phyloP scores from a whole-genome alignment of 1,140 invertebrate genomes.

The Ectropis grisescens region DNA sequence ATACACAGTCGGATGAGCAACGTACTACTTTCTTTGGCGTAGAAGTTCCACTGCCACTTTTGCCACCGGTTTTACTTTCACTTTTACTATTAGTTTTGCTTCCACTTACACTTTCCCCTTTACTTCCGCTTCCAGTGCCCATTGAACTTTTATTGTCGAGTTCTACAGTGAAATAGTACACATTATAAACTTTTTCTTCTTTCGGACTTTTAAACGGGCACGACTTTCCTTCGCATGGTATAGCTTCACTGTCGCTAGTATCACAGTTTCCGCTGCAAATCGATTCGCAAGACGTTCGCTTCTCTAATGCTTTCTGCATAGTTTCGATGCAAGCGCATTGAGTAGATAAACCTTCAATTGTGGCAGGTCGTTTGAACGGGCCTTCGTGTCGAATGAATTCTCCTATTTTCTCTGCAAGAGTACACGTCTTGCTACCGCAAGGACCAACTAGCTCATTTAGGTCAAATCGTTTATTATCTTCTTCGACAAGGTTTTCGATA shows the following conservation, averaged over 20 bases:
- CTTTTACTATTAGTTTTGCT: no score
- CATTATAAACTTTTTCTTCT: constrained; percentile 31
- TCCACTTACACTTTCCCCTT: no score
- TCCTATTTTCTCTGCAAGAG: constrained; percentile 44
- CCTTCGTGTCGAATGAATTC: constrained; percentile 47
- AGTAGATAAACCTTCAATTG: constrained; percentile 36
- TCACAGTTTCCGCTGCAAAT: constrained; percentile 35
- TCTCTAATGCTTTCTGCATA: constrained; percentile 39
- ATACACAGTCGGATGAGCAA: constrained; percentile 44
- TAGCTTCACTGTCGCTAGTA: constrained; percentile 23
- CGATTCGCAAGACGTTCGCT: constrained; percentile 26
- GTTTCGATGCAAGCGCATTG: constrained; percentile 48
- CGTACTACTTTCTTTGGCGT: constrained; percentile 29
- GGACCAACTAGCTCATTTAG: constrained; percentile 49
- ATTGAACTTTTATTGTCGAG: no score
- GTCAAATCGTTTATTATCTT: constrained; percentile 47
- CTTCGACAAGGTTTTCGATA: constrained; percentile 49
- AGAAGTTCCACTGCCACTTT: constrained; percentile 12
- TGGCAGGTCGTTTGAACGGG: constrained; percentile 26
- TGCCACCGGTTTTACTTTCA: no score
- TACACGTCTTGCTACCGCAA: constrained; percentile 56
- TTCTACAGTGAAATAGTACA: constrained; percentile 53
- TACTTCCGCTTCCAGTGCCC: no score
- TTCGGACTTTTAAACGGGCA: constrained; percentile 31
- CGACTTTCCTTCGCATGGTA: constrained; percentile 26